A percentile compares a stretch with the other conserved stretches of the same genome.
These are phyloP conservation scores for Neoniphon sammara DNA, from an alignment of 2,797 vertebrate species.

Conservation along the genomic window DNA sequence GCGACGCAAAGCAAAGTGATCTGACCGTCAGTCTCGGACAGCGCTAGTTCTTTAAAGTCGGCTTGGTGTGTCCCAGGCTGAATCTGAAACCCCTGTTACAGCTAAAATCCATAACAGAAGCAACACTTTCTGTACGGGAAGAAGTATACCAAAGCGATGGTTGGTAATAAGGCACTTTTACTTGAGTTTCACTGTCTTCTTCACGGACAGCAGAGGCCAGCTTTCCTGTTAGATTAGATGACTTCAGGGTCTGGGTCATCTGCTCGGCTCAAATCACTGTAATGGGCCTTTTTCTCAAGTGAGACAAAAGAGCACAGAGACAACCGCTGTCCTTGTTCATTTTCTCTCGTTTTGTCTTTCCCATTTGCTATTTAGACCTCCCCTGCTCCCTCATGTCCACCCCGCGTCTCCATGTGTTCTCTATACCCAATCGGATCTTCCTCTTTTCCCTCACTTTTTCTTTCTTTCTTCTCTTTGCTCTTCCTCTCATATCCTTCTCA, in stretches of 20 bases:
- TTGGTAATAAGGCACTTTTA: slow-evolving; percentile 52
- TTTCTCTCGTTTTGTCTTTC: slow-evolving; percentile 27
- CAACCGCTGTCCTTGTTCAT: slow-evolving; percentile 11
- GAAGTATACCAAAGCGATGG: slow-evolving; percentile 31
- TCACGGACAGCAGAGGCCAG: slow-evolving; percentile 22
- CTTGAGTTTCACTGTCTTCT: slow-evolving; percentile 18
- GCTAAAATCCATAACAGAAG: slow-evolving; percentile 46
- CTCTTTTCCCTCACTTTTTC: slow-evolving; percentile 11
- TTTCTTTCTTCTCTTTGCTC: background rate
- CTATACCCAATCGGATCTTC: slow-evolving; percentile 12
- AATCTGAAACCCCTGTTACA: too few relatives aligned
- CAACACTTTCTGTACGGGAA: slow-evolving; percentile 30
- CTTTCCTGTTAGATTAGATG: slow-evolving; percentile 37
- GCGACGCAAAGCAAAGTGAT: too few relatives aligned
- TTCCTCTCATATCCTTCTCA: background rate
- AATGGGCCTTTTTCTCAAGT: slow-evolving; percentile 24
- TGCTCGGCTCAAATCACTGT: slow-evolving; percentile 34
- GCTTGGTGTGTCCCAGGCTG: background rate
- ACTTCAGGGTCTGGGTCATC: slow-evolving; percentile 28
- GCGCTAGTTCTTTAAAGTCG: too few relatives aligned
- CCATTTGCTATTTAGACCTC: slow-evolving; percentile 17
- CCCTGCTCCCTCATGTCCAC: background rate
- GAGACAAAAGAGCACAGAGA: slow-evolving; percentile 25
- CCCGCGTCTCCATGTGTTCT: background rate
- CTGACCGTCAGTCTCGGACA: too few relatives aligned